phyloP scores from a whole-genome alignment of 2,797 vertebrate species.

The Gila robusta region DNA sequence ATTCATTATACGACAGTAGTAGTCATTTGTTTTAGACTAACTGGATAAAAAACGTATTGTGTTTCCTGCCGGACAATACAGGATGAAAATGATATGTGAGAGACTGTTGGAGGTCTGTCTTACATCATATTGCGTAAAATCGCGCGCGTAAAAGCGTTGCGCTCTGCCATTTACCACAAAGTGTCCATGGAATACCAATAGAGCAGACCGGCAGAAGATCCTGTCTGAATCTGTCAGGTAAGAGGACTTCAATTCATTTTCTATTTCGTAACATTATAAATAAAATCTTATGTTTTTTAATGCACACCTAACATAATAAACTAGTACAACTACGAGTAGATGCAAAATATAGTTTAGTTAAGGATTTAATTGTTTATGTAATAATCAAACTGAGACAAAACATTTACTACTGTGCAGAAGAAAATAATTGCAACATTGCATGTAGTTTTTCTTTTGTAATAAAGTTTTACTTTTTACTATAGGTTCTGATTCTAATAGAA shows the following conservation, averaged over 20 bases:
- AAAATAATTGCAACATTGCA: not conserved
- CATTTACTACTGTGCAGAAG: not conserved
- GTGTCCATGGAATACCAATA: not conserved
- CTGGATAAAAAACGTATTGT: not conserved
- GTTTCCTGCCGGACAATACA: not conserved
- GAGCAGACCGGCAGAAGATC: slow-evolving; percentile 14
- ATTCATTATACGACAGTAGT: not conserved
- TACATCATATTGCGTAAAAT: slow-evolving; percentile 3
- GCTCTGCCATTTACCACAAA: not conserved
- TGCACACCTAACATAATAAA: not conserved
- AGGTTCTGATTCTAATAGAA: not conserved
- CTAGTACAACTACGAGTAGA: not conserved
- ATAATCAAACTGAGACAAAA: not conserved
- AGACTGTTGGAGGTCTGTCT: slow-evolving; percentile 2
- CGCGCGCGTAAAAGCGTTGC: slow-evolving; percentile 4
- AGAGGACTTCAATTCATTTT: not conserved
- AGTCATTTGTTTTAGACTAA: not conserved
- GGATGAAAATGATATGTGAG: not conserved
- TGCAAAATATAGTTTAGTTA: not conserved
- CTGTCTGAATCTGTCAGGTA: not conserved
- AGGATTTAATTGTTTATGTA: not conserved
- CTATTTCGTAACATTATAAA: not conserved
- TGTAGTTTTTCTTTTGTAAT: not conserved
- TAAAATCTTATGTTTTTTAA: not conserved
- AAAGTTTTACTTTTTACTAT: not conserved